Base-by-base conservation (phyloP, 2,113 vertebrate genomes). In the Pandion haliaetus region DNA sequence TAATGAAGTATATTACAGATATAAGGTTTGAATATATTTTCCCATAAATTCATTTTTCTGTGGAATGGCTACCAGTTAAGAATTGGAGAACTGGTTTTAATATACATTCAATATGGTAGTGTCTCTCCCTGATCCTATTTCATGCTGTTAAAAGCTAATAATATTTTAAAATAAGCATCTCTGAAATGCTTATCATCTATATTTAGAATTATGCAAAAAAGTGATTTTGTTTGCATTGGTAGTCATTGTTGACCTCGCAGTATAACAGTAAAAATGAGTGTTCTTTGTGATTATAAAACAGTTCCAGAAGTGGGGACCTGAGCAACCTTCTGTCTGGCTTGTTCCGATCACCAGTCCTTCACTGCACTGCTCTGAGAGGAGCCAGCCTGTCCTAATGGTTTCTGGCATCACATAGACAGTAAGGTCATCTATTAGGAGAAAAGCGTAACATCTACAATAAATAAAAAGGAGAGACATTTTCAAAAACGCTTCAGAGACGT, bases 401-500 rank as follows among this genome's bases (percentile, higher is more conserved):
- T 69, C 65, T 94, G 71, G 38, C 67, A 31, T 78, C 5, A 4
- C 55, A 67, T 17, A 50, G 72, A 26, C 65, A 79, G 65, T 67
- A 61, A 93, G 77, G 50, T 36, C 40, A 32, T 71, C 55, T 86
- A 65, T 74, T 92, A 76, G 57, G 61, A 92, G 86, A 81, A 63
- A 71, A 84, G 31, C 61, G 24, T 71, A 95, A 36, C 31, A 12
- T 24, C 32, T 29, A 52, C 36, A 73, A 72, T 66, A 86, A 92
- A 50, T 87, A 61, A 80, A 89, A 85, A 59, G 45, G 74, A 87
- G 79, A 86, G 25, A 32, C 38, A 3, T 94, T 96, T 94, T 92
- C 17, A 92, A 45, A 82, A 93, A 74, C 4, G 11, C 69, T 86
- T 88, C 29, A 67, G 50, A 90, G 67, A 23, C 61, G 52, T 66